These are phyloP conservation scores for Dipus sagitta DNA, from an alignment of 2,797 vertebrate species.

Conservation along the genomic window DNA sequence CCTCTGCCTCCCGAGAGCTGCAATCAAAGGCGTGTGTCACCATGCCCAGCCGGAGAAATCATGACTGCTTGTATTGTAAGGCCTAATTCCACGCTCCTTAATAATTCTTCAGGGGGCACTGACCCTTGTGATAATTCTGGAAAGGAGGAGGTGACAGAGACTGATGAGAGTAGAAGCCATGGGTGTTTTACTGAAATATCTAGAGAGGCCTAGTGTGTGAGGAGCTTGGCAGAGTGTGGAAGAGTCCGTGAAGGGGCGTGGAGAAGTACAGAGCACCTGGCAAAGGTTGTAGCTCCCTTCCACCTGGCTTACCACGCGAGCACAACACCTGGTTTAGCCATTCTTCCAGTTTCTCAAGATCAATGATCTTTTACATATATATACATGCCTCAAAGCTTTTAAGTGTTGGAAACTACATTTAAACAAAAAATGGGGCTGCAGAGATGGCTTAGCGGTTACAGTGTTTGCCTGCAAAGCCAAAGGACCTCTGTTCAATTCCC, in stretches of 20 bases:
- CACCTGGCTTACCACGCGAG: not conserved
- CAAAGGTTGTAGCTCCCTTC: not conserved
- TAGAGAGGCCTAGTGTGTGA: not conserved
- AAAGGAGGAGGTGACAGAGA: not conserved
- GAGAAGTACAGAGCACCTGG: not conserved
- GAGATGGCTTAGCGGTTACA: too few species aligned
- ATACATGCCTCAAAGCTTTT: conserved; percentile 66
- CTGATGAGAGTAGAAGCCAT: not conserved
- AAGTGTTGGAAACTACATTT: conserved; percentile 46
- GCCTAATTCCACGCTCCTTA: not conserved
- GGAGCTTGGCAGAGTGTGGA: not conserved
- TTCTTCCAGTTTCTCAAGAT: conserved; percentile 29
- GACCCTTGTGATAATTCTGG: conserved; percentile 3
- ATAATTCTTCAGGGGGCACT: not conserved
- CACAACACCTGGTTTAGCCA: not conserved
- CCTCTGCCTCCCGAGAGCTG: too few species aligned
- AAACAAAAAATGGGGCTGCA: too few species aligned
- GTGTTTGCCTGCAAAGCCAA: too few species aligned
- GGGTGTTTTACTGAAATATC: not conserved
- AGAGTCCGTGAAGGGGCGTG: not conserved
- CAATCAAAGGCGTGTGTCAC: too few species aligned
- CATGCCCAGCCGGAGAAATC: not conserved
- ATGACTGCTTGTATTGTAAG: not conserved
- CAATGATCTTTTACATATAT: conserved; percentile 60
- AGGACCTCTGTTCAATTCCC: too few species aligned